phyloP scores from a whole-genome alignment of 1,140 invertebrate genomes.

The Drosophila sp. region DNA sequence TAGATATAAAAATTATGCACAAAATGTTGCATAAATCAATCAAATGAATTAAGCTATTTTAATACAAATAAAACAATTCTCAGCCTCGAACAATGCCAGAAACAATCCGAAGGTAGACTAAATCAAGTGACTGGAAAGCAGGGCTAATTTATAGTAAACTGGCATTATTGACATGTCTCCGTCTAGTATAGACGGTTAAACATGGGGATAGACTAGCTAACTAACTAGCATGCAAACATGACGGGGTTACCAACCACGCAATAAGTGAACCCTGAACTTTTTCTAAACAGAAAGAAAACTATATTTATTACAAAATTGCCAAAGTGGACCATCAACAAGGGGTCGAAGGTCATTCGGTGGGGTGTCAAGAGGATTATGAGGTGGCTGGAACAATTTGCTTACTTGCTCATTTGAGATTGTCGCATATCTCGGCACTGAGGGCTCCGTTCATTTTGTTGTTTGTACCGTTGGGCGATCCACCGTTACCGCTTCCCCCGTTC shows the following conservation, averaged over 20 bases:
- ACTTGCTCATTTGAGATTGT: slow-evolving; percentile 84
- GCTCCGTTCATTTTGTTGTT: slow-evolving; percentile 82
- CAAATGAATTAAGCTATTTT: neutral
- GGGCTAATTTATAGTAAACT: slow-evolving; percentile 58
- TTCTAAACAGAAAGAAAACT: neutral
- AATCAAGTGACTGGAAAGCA: slow-evolving; percentile 51
- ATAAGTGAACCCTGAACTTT: slow-evolving; percentile 4
- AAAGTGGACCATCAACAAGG: neutral
- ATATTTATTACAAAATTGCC: slow-evolving; percentile 9
- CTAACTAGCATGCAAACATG: slow-evolving; percentile 29
- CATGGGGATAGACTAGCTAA: neutral
- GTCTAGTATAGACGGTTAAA: slow-evolving; percentile 6
- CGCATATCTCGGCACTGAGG: slow-evolving; percentile 81
- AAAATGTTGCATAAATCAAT: slow-evolving; percentile 11
- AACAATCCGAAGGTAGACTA: slow-evolving; percentile 49
- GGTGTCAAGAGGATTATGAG: slow-evolving; percentile 10
- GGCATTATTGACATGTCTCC: slow-evolving; percentile 65
- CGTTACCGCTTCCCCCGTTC: slow-evolving; percentile 30
- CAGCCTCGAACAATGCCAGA: neutral
- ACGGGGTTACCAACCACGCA: slow-evolving; percentile 4
- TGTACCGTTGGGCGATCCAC: slow-evolving; percentile 24
- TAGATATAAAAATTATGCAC: neutral
- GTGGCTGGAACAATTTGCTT: slow-evolving; percentile 52
- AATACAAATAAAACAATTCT: neutral
- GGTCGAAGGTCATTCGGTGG: neutral